Base-by-base conservation (phyloP, 2,888 invertebrate species). In the Odontothrips loti region DNA sequence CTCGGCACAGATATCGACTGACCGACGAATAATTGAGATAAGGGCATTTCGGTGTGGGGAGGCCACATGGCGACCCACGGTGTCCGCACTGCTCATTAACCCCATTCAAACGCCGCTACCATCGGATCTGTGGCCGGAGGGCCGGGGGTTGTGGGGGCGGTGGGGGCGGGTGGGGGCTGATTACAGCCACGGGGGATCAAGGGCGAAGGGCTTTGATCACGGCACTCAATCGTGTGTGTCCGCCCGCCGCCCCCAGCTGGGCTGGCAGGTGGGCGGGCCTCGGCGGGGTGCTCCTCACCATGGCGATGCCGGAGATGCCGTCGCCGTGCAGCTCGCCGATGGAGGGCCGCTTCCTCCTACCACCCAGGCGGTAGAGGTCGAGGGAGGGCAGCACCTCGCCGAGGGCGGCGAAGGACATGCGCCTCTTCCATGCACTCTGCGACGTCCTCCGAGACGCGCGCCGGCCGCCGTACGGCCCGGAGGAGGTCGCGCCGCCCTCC, bases 301-400 rank as follows among this genome's bases (percentile, higher is more conserved):
- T 27, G 23, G 68, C 27, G 68, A 27, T 80, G 20, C 80, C 81
- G 51, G 79, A 80, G n/a, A 80, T 81, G 17, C 82, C 82, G 83
- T 91, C 90, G 47, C 94, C 93, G 85, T 96, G 95, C 79, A 96
- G 88, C 85, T 95, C 95, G 29, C 95, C 95, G 82, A 96, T 89
- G 43, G 95, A 95, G 0, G 96, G 96, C 83, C 96, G 90, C 86
- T 95, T 95, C 80, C 92, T 87, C 0, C 93, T 89, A 85, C 93
- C 92, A 0, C 94, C 93, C 86, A 93, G 92, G 85, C 94, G 91
- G 86, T 96, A 96, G 87, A 95, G 94, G 86, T 95, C 95, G 88
- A 94, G 89, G 82, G 95, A 89, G 0, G 96, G 96, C 63, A 96
- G 86, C 1, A 94, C 93, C 87, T 96, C 96, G 68, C 68, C 68